Conservation (phyloP, 2,888 invertebrate genomes). For the Anaspis maculata region DNA sequence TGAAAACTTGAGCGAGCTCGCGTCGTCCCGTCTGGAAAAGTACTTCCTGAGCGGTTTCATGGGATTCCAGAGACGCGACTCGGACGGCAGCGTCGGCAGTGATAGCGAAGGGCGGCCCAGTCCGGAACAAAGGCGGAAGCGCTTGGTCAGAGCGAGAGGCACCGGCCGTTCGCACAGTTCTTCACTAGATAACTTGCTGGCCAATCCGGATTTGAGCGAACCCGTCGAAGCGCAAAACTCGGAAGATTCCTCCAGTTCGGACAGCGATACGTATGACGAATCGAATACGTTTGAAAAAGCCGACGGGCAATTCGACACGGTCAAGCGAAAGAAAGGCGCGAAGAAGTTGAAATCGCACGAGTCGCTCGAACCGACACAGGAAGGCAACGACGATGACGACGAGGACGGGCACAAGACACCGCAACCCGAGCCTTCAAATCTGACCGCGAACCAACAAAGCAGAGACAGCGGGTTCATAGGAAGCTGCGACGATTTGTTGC, state of each 20-base stretch:
- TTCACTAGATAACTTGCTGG: constrained; percentile 68
- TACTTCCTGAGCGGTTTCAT: constrained; percentile 83
- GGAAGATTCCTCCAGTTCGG: constrained; percentile 55
- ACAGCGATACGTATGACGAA: constrained; percentile 64
- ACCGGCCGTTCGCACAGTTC: constrained; percentile 77
- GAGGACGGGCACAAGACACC: constrained; percentile 62
- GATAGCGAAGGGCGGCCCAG: constrained; percentile 84
- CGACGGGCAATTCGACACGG: constrained; percentile 72
- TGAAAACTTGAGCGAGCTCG: constrained; percentile 62
- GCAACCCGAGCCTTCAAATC: constrained; percentile 55
- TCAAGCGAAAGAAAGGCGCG: constrained; percentile 75
- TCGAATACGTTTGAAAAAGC: constrained; percentile 59
- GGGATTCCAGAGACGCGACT: constrained; percentile 72
- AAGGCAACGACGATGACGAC: constrained; percentile 55
- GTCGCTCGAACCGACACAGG: constrained; percentile 54
- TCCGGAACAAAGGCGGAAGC: constrained; percentile 76
- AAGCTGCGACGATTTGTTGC: constrained; percentile 76
- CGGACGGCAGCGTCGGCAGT: constrained; percentile 83
- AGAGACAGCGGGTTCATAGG: constrained; percentile 85
- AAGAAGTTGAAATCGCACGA: constrained; percentile 55
- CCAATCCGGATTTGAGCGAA: constrained; percentile 49
- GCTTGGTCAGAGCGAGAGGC: constrained; percentile 71
- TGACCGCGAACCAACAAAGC: constrained; percentile 67
- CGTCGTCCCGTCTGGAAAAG: constrained; percentile 79
- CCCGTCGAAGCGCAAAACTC: constrained; percentile 42